Percentiles rank a stretch among this genome's conserved stretches.
These are phyloP conservation scores for Arge pagana DNA, from an alignment of 2,888 invertebrate species.

Conservation along the genomic window DNA sequence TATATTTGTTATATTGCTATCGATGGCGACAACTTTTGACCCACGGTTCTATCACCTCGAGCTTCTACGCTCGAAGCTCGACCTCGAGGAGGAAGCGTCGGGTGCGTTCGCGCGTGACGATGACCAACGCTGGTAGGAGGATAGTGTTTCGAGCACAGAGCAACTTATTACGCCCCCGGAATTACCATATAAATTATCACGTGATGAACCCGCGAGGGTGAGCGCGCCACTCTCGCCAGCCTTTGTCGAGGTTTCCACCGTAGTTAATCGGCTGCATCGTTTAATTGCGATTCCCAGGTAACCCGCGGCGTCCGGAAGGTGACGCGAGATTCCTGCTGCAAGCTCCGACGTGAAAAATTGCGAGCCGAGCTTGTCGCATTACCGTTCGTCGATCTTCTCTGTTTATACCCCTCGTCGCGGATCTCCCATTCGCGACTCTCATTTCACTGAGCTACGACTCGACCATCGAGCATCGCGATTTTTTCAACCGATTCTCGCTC, in stretches of 20 bases:
- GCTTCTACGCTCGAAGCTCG: too few relatives aligned
- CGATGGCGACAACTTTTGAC: too few relatives aligned
- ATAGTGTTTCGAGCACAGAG: constrained; percentile 36
- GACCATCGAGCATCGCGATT: too few relatives aligned
- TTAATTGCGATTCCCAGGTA: constrained; percentile 34
- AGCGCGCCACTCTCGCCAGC: constrained; percentile 34
- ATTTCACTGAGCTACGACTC: too few relatives aligned
- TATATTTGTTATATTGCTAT: too few relatives aligned
- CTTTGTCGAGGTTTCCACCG: constrained; percentile 52
- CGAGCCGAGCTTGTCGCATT: constrained; percentile 19
- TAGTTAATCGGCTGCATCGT: constrained; percentile 47
- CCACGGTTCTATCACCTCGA: too few relatives aligned
- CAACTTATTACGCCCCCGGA: constrained; percentile 52
- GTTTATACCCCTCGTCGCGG: neutral
- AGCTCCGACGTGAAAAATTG: constrained; percentile 1
- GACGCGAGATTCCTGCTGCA: too few relatives aligned
- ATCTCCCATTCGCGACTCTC: too few relatives aligned
- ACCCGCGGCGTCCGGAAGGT: neutral
- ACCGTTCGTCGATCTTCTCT: constrained; percentile 5
- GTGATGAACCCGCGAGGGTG: constrained; percentile 49
- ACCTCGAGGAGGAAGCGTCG: too few relatives aligned
- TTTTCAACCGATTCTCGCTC: too few relatives aligned
- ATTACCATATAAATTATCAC: constrained; percentile 55
- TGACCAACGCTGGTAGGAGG: neutral
- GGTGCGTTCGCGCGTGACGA: too few relatives aligned